Evolutionary conservation across 2,113 vertebrate species (phyloP).

Genomic region (Sinocyclocheilus grahami): DNA sequence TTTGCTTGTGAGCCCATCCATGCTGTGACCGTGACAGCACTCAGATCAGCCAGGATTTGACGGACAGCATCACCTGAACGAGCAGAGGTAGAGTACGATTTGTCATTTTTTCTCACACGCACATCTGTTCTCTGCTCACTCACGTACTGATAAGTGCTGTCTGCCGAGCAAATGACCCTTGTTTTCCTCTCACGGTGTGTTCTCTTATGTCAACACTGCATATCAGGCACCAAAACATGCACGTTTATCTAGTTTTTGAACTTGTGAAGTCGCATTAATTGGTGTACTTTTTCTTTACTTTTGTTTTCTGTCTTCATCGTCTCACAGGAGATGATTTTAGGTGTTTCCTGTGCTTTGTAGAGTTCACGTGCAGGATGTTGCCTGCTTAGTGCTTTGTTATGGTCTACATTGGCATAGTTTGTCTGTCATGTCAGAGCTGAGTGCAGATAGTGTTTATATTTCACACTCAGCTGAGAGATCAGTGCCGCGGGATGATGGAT

Average conservation of each 20-base stretch:
- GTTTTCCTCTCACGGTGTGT: background rate
- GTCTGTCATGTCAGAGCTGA: conserved; percentile 20
- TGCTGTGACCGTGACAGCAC: conserved; percentile 26
- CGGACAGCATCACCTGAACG: conserved; percentile 40
- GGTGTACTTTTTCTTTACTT: background rate
- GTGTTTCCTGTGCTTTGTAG: conserved; percentile 34
- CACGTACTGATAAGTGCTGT: background rate
- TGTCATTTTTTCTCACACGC: conserved; percentile 28
- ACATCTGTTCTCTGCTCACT: background rate
- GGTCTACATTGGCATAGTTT: conserved; percentile 4
- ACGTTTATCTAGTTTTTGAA: background rate
- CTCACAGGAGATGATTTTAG: background rate
- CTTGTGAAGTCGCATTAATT: background rate
- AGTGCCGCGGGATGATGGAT: conserved; percentile 35
- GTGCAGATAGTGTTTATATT: conserved; percentile 36
- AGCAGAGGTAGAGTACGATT: conserved; percentile 64
- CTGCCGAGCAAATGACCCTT: conserved; percentile 26
- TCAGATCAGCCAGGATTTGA: conserved; percentile 26
- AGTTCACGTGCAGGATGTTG: conserved; percentile 19
- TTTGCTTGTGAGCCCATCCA: conserved; percentile 41
- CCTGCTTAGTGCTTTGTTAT: conserved; percentile 7
- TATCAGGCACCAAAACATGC: background rate
- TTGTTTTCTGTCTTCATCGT: background rate
- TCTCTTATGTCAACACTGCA: conserved; percentile 17
- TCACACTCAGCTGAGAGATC: conserved; percentile 38